phyloP scores from a whole-genome alignment of 2,888 invertebrate genomes.

The Sphecodes monilicornis region DNA sequence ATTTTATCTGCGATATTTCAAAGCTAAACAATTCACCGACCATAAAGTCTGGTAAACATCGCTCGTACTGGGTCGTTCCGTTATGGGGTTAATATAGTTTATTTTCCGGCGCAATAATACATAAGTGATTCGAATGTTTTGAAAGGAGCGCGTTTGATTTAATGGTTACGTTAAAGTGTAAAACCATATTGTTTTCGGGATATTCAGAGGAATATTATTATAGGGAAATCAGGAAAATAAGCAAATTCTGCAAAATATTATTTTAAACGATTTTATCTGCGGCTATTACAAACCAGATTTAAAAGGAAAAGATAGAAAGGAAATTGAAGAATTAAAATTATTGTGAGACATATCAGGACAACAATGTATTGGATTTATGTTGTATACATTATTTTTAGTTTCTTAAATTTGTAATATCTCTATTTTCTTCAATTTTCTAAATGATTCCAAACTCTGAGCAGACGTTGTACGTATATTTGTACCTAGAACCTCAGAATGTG shows the following conservation, averaged over 20 bases:
- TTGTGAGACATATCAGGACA: neutral
- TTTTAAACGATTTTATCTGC: neutral
- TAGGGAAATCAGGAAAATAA: neutral
- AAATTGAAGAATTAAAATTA: neutral
- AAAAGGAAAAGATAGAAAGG: neutral
- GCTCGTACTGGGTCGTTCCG: neutral
- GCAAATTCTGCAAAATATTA: neutral
- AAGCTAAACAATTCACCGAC: constrained; percentile 6
- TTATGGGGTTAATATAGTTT: constrained; percentile 8
- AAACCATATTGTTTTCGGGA: neutral
- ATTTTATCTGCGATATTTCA: constrained; percentile 27
- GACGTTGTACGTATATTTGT: neutral
- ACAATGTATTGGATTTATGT: neutral
- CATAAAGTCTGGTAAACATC: constrained; percentile 12
- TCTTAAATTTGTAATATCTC: neutral
- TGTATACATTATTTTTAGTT: neutral
- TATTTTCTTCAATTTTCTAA: neutral
- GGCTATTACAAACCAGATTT: neutral
- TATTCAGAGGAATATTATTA: neutral
- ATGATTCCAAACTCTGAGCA: neutral
- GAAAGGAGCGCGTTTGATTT: neutral
- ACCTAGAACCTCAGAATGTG: neutral
- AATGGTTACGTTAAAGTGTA: neutral
- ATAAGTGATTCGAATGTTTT: neutral
- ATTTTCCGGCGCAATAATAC: neutral